A percentile compares a stretch with the other conserved stretches of the same genome.
Evolutionary conservation across 2,797 vertebrate species (phyloP).

Genomic region (Liparis tanakae): DNA sequence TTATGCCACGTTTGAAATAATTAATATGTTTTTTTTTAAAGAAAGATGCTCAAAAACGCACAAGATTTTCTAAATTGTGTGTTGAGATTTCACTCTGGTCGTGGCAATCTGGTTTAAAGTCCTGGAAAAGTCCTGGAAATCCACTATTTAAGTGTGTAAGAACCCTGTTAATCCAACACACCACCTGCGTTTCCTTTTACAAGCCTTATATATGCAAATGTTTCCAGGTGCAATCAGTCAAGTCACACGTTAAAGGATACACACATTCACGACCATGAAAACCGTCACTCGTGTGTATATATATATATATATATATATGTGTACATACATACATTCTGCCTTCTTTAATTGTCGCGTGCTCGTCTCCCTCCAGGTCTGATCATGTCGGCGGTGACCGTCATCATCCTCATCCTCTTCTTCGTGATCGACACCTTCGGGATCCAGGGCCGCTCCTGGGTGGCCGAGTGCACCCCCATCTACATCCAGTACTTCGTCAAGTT

Average conservation of each 20-base stretch:
- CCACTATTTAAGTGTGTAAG: too few species aligned
- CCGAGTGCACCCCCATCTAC: constrained; percentile 95
- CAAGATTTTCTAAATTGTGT: too few species aligned
- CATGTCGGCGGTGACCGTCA: constrained; percentile 95
- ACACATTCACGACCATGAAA: not conserved
- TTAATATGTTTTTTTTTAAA: too few species aligned
- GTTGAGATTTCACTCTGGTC: too few species aligned
- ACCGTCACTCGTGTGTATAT: not conserved
- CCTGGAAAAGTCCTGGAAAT: too few species aligned
- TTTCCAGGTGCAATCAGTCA: not conserved
- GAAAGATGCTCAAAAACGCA: too few species aligned
- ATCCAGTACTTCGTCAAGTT: constrained; percentile 98
- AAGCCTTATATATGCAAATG: not conserved
- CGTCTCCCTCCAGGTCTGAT: constrained; percentile 85
- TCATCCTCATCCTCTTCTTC: constrained; percentile 96
- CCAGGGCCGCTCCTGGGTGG: constrained; percentile 85
- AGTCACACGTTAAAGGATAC: not conserved
- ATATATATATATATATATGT: too few species aligned
- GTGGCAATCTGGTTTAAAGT: too few species aligned
- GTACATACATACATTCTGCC: too few species aligned
- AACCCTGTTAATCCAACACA: not conserved
- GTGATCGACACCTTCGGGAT: constrained; percentile 92
- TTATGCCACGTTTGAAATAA: too few species aligned
- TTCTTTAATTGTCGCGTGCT: not conserved
- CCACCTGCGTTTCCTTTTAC: not conserved